Percentiles rank a stretch among this genome's conserved stretches.
Evolutionary conservation across 2,113 vertebrate species (phyloP).

Genomic region (Pongo abelii): DNA sequence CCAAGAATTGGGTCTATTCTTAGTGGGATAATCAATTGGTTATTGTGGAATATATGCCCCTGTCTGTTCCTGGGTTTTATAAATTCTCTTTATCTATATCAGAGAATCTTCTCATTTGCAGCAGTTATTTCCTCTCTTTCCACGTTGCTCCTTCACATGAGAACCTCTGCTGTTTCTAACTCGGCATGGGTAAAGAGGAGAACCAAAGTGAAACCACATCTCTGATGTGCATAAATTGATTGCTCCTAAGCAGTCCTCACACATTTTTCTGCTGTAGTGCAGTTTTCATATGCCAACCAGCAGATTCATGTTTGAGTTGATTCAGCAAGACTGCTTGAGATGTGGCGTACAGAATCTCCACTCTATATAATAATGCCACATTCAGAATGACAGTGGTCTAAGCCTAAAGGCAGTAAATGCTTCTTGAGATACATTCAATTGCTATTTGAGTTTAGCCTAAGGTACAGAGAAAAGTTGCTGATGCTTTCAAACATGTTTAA

Average conservation of each 20-base stretch:
- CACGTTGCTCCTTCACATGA: not conserved
- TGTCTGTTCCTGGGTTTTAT: not conserved
- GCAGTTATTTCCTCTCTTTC: not conserved
- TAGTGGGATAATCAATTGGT: not conserved
- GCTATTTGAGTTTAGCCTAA: conserved; percentile 83
- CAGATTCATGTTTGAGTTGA: conserved; percentile 83
- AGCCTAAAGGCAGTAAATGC: conserved; percentile 81
- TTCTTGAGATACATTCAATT: conserved; percentile 85
- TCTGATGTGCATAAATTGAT: conserved; percentile 58
- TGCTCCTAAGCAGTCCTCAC: conserved; percentile 80
- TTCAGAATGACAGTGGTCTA: conserved; percentile 83
- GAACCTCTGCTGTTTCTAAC: not conserved
- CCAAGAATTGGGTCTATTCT: not conserved
- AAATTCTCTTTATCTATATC: not conserved
- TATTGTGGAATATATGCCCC: not conserved
- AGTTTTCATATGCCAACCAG: conserved; percentile 74
- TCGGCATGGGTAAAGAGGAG: not conserved
- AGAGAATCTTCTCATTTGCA: not conserved
- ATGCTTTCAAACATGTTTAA: conserved; percentile 85
- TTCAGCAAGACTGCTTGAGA: conserved; percentile 81
- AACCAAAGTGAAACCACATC: not conserved
- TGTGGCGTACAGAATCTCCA: conserved; percentile 73
- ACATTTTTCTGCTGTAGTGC: conserved; percentile 73
- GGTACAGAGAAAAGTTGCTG: conserved; percentile 81
- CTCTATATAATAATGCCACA: conserved; percentile 77